Percentiles rank a stretch among this genome's conserved stretches.
These are phyloP conservation scores for Cydia fagiglandana DNA, from an alignment of 1,140 invertebrate genomes.

Conservation along the genomic window DNA sequence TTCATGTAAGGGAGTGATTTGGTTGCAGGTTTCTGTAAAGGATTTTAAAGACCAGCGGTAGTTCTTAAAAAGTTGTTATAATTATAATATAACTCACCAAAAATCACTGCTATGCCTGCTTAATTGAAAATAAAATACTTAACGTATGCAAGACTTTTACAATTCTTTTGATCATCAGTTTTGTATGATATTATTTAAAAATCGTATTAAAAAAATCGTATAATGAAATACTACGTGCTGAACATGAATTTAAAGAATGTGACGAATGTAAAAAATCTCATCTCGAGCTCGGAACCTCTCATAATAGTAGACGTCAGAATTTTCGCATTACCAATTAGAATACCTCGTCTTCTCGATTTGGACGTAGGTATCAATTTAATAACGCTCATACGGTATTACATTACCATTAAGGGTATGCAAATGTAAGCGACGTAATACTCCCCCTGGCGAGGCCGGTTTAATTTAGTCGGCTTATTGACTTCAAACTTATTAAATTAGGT, in stretches of 20 bases:
- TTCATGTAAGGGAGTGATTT: too few relatives aligned
- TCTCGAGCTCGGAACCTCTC: neutral
- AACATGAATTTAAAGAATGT: neutral
- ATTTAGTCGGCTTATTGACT: constrained; percentile 29
- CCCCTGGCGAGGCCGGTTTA: constrained; percentile 1
- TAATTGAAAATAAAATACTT: too few relatives aligned
- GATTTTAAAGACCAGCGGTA: too few relatives aligned
- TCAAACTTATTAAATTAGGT: constrained; percentile 24
- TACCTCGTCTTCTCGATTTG: neutral
- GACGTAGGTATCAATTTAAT: constrained; percentile 20
- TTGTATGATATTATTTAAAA: too few relatives aligned
- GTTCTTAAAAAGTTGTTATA: too few relatives aligned
- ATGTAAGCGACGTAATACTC: constrained; percentile 13
- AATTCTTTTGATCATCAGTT: too few relatives aligned
- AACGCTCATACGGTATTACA: neutral
- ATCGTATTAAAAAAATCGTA: neutral
- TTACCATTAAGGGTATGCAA: constrained; percentile 19
- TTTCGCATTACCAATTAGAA: constrained; percentile 3
- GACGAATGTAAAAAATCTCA: neutral
- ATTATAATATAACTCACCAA: too few relatives aligned
- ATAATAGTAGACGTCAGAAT: neutral
- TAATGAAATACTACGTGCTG: neutral
- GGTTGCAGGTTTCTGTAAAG: too few relatives aligned
- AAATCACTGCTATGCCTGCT: too few relatives aligned
- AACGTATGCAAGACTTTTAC: too few relatives aligned